Evolutionary conservation across 1,140 invertebrate genomes (phyloP), one percentile per base, ranked within the genome.

Genomic region (Aphaenogaster ashmeadi): DNA sequence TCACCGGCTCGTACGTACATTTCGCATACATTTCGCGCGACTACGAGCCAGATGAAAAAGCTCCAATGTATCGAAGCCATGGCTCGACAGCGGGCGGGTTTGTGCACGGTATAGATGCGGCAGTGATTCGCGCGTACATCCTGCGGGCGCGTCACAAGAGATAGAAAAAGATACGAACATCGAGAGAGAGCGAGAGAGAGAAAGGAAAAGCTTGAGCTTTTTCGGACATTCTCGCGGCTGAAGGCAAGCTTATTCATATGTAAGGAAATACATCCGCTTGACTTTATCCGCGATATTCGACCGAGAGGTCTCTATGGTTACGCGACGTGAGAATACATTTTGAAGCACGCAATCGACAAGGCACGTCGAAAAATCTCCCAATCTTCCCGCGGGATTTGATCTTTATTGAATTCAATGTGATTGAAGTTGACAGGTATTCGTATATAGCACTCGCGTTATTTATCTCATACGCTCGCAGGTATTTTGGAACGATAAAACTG

Each of bases 281-380:
- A 60, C 54, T 60, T 21, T 27, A 7, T 0, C 1, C n/a, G 36
- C 67, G 38, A 60, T 60, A 74, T 74, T 84, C 64, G 50, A 69
- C 9, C 5, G 38, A 27, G 15, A 62, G 54, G 0, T 74, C 18
- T 60, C n/a, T 27, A 36, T 6, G 66, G 18, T 0, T 56, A 44
- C 56, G 58, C 11, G 60, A 8, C 38, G 67, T 27, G 52, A 72
- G 67, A 83, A 74, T 83, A 54, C 71, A 74, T 83, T 83, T 74
- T 72, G 38, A 83, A 60, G 15, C 27, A 21, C 38, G 50, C 47
- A 27, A 21, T 58, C 38, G 52, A 72, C 54, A 84, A 60, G 21
- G 47, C 50, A 52, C 27, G 41, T 38, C 52, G 27, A 50, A 36
- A 27, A 44, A 84, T 84, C 54, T 36, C n/a, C n/a, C 69, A 38